Base-by-base conservation (phyloP, 2,113 vertebrate species). In the Myiagra hebetior region DNA sequence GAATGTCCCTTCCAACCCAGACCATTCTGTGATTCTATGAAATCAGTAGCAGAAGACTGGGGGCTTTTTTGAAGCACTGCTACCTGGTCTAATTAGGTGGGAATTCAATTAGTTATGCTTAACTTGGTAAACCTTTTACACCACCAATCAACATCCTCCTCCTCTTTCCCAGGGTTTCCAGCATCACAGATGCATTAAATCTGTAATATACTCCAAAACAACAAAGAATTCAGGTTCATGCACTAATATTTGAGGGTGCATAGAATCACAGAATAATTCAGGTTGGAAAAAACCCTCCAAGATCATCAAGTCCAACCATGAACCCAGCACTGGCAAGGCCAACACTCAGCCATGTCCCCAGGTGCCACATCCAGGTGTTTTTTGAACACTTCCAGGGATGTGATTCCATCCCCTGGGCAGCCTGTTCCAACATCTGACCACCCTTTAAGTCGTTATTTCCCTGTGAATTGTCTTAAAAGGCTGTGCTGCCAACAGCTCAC, bases 241-340 rank as follows among this genome's bases (percentile, higher is more conserved):
- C 22, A 13, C 18, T 44, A 13, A 60, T 10, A 33, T n/a, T 57
- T 26, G 28, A 60, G 37, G 56, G 16, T 64, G 37, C n/a, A 47
- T 0, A 26, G 47, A 24, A n/a, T 33, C 44, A 28, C 10, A 81
- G 18, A 67, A 26, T 23, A 3, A 13, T 27, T 62, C 10, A 35
- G 14, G 55, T 3, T 62, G 41, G 24, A 2, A 31, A 30, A 68
- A 46, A 7, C 1, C 21, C 30, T 47, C 53, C 62, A 62, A 19
- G n/a, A 11, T 15, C n/a, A 46, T n/a, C 0, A 0, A 75, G 24
- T 16, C 30, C 30, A 53, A 9, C 28, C 19, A 53, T 6, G 14
- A 30, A 39, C 28, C 16, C 53, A 68, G 30, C 39, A 46, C 21
- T 53, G n/a, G n/a, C n/a, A 31, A 27, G 41, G 62, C 24, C 62